phyloP scores from a whole-genome alignment of 2,113 vertebrate species.

The Hippocampus abdominalis region DNA sequence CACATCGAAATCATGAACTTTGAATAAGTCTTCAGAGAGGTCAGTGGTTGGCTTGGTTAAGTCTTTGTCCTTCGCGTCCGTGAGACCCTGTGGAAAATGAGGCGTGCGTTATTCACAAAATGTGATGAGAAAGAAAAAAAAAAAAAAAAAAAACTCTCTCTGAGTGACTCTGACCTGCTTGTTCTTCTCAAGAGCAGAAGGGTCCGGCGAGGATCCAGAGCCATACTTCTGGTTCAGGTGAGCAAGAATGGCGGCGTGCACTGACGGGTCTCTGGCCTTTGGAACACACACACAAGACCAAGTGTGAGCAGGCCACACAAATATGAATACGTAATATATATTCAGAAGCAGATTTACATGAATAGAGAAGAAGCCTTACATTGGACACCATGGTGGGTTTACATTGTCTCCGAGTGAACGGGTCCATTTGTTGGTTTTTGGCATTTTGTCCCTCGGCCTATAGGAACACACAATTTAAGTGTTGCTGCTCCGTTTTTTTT shows the following conservation, averaged over 20 bases:
- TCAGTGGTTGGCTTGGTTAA: conserved; percentile 88
- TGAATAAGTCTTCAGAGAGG: conserved; percentile 97
- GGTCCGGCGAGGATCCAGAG: conserved; percentile 75
- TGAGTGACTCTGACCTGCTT: conserved; percentile 68
- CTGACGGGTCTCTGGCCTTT: conserved; percentile 97
- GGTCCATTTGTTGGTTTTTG: conserved; percentile 98
- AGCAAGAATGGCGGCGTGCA: conserved; percentile 96
- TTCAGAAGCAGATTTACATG: neutral
- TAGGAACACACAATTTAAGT: conserved; percentile 41
- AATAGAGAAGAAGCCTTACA: conserved; percentile 68
- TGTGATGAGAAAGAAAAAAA: neutral
- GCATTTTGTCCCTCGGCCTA: conserved; percentile 95
- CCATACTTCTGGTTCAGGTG: conserved; percentile 98
- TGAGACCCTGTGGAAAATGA: conserved; percentile 70
- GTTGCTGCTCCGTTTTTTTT: neutral
- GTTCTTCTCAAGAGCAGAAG: conserved; percentile 75
- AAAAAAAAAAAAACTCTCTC: too few species aligned
- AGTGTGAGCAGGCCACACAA: neutral
- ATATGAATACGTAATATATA: neutral
- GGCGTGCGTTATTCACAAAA: too few species aligned
- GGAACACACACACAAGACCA: conserved; percentile 5
- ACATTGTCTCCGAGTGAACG: conserved; percentile 95
- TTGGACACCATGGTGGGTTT: conserved; percentile 99
- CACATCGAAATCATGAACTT: conserved; percentile 98
- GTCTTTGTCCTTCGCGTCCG: conserved; percentile 85